These are phyloP conservation scores for Pachypeltis micranthus DNA, from an alignment of 1,140 invertebrate genomes.

Conservation along the genomic window DNA sequence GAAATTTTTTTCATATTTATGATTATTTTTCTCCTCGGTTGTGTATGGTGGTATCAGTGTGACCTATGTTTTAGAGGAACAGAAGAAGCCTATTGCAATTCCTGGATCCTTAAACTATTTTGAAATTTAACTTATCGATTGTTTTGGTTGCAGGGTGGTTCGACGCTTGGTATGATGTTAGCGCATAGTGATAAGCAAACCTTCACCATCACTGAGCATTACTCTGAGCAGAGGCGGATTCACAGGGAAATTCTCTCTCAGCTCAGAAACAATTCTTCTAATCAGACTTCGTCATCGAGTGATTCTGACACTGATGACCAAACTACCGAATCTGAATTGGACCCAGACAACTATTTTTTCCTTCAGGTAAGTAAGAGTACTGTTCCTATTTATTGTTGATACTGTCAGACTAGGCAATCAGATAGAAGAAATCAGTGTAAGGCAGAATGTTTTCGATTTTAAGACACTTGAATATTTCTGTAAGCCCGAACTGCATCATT, in stretches of 20 bases:
- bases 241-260: conserved; percentile 73
- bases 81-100: too few species aligned
- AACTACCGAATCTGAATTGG: conserved; percentile 68
- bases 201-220: conserved; percentile 70
- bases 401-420: too few species aligned
- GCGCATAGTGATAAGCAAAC: conserved; percentile 65
- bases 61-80: too few species aligned
- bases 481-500: too few species aligned
- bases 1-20: too few species aligned
- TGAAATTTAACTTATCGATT: too few species aligned
- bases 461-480: too few species aligned
- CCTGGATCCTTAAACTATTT: too few species aligned
- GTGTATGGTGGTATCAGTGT: too few species aligned
- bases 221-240: conserved; percentile 68
- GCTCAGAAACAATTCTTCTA: conserved; percentile 48
- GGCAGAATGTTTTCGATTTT: too few species aligned
- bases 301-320: conserved; percentile 68
- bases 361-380: conserved; percentile 37
- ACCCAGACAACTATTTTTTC: conserved; percentile 88
- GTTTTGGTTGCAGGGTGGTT: conserved; percentile 69
- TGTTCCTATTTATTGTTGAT: not conserved
- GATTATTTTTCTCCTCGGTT: too few species aligned
- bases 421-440: too few species aligned
- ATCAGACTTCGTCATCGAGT: conserved; percentile 42
- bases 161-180: conserved; percentile 89